Conservation (phyloP, 2,113 vertebrate species). For the Alosa alosa region DNA sequence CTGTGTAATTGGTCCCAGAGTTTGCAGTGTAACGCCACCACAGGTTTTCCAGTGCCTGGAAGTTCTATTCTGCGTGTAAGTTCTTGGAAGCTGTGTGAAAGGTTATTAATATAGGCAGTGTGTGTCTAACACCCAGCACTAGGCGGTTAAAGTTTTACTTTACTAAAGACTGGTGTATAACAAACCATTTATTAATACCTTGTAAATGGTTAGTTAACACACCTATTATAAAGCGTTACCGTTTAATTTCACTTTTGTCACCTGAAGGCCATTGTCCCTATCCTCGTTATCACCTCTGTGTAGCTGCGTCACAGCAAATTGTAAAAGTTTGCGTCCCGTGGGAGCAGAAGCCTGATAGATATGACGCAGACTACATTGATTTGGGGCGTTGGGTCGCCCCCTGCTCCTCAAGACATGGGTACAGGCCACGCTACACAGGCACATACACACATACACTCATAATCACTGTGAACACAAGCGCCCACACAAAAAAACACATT, state of each 20-base stretch:
- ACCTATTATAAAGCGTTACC: too few species aligned
- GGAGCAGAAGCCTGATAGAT: neutral
- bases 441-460: slow-evolving; percentile 24
- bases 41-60: neutral
- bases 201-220: too few species aligned
- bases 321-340: neutral
- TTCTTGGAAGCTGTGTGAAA: neutral
- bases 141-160: neutral
- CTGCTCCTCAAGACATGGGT: neutral
- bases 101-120: neutral
- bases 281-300: neutral
- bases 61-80: neutral
- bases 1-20: neutral
- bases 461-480: neutral
- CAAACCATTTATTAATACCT: too few species aligned
- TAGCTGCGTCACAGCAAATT: neutral
- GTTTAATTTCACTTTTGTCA: neutral
- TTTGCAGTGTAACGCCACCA: neutral
- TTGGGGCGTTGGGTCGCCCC: neutral
- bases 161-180: too few species aligned
- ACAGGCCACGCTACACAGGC: slow-evolving; percentile 15
- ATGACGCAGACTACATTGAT: neutral
- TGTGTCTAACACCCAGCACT: neutral
- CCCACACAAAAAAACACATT: neutral
- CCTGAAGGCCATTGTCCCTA: neutral